Evolutionary conservation across 2,888 invertebrate genomes (phyloP), one percentile per base, ranked within the genome.

Genomic region (Agelastica alni): DNA sequence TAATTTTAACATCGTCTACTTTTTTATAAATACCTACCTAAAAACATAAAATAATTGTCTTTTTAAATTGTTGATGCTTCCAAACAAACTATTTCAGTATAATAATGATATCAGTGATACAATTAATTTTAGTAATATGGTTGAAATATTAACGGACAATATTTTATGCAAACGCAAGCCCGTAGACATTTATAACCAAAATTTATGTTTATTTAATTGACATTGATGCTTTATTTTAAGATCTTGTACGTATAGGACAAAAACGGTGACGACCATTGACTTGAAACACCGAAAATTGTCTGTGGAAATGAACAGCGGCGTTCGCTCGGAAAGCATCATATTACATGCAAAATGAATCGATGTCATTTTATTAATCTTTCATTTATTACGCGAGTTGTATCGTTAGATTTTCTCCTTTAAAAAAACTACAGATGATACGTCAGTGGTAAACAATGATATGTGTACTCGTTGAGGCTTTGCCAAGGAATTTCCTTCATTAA

Each of bases 401-500:
- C n/a, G n/a, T n/a, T n/a, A n/a, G n/a, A n/a, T n/a, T n/a, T n/a
- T n/a, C n/a, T n/a, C n/a, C n/a, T n/a, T n/a, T n/a, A n/a, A n/a
- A n/a, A 2, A 26, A 26, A 26, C 2, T 26, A 1, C 26, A n/a
- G 26, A 2, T 26, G 1, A 9, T 6, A 43, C 47, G 28, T 10
- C 36, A 14, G 13, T 47, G 47, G 7, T 30, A 52, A 51, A 60
- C 60, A 60, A 58, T 60, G 60, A 62, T 53, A 51, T 59, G 46
- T 37, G 51, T n/a, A n/a, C n/a, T n/a, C 36, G 58, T 66, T 66
- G 67, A 67, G 41, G 34, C 18, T 9, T 47, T 65, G 68, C 68
- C 66, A 68, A 60, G 58, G 62, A 67, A 67, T 68, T 68, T 65
- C 64, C 63, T 66, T 68, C 66, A 67, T 68, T 68, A 68, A 68